Conservation (phyloP, 2,113 vertebrate species). For the Petrocephalus zakoni region DNA sequence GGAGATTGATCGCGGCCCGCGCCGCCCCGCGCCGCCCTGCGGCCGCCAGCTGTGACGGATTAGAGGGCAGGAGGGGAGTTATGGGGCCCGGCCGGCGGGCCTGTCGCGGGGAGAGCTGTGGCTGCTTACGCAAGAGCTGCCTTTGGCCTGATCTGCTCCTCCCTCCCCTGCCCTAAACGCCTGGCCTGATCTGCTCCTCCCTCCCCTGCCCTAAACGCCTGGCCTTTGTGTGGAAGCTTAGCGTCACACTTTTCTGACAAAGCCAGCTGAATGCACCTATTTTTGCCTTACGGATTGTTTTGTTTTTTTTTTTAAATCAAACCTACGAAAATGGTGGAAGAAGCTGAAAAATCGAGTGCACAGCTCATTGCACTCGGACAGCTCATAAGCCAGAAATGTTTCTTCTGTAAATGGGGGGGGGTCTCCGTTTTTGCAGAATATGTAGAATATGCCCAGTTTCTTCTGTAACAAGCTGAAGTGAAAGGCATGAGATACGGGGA, state of each 20-base stretch:
- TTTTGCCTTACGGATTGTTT: neutral
- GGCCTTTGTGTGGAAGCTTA: neutral
- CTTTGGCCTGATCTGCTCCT: slow-evolving; percentile 1
- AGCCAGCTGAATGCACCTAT: neutral
- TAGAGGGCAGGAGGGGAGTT: slow-evolving; percentile 96
- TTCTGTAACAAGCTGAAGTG: neutral
- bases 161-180: neutral
- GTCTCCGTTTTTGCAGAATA: neutral
- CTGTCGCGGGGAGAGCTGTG: slow-evolving; percentile 62
- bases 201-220: neutral
- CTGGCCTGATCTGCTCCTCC: neutral
- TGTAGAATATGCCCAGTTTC: neutral
- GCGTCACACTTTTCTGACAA: neutral
- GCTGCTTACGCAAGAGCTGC: slow-evolving; percentile 32
- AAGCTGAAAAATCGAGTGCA: neutral
- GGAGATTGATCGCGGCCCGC: slow-evolving; percentile 90
- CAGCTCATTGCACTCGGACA: neutral
- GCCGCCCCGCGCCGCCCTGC: slow-evolving; percentile 67
- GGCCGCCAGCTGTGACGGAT: slow-evolving; percentile 99
- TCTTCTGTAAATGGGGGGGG: neutral
- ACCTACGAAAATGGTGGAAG: neutral
- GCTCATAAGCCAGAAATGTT: neutral
- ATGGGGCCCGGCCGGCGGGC: slow-evolving; percentile 86
- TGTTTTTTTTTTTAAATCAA: neutral
- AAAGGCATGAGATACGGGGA: neutral